Conservation (phyloP, 2,797 vertebrate species). For the Babyrousa celebensis region DNA sequence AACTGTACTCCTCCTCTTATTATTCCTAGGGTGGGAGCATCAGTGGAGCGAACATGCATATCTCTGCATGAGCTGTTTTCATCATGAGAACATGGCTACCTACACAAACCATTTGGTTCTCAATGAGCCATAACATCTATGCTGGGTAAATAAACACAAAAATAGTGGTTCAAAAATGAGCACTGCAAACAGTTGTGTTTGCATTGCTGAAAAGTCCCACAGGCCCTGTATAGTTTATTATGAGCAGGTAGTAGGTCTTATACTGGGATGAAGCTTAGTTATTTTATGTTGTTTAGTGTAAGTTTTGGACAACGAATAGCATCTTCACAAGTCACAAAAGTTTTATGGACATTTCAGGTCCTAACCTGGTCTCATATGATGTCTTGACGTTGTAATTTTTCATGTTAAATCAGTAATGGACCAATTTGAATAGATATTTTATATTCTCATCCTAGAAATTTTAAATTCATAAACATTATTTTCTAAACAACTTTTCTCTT, state of each 20-base stretch:
- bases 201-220: slow-evolving; percentile 19
- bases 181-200: slow-evolving; percentile 59
- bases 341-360: background rate
- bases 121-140: slow-evolving; percentile 72
- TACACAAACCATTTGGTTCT: slow-evolving; percentile 78
- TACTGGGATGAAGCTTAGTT: background rate
- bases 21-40: slow-evolving; percentile 16
- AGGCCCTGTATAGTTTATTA: slow-evolving; percentile 37
- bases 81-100: slow-evolving; percentile 66
- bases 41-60: background rate
- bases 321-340: slow-evolving; percentile 9
- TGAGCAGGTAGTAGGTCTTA: slow-evolving; percentile 7
- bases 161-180: slow-evolving; percentile 63
- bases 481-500: slow-evolving; percentile 35
- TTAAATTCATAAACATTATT: slow-evolving; percentile 25
- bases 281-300: background rate
- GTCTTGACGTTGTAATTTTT: background rate
- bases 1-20: background rate
- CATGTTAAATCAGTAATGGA: background rate
- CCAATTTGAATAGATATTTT: slow-evolving; percentile 17
- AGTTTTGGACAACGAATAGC: background rate
- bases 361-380: background rate
- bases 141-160: slow-evolving; percentile 69
- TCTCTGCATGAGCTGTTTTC: slow-evolving; percentile 65
- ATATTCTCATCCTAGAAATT: background rate